phyloP scores from a whole-genome alignment of 2,888 invertebrate genomes.

The Rhagonycha fulva region DNA sequence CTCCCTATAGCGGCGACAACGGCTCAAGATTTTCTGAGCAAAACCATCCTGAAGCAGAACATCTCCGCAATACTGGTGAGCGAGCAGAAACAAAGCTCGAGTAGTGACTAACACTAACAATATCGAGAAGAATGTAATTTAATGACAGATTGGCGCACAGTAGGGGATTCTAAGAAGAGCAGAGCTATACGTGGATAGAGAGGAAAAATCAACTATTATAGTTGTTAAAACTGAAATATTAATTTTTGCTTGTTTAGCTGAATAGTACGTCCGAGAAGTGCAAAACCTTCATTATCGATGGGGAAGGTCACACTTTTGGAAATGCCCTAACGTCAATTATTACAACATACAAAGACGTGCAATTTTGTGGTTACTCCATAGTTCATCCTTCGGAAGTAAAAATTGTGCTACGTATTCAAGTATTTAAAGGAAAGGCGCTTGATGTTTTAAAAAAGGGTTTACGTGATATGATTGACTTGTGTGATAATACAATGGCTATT shows the following conservation, averaged over 20 bases:
- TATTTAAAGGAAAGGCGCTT: conserved; percentile 70
- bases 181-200: no score
- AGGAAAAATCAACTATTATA: no score
- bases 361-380: conserved; percentile 93
- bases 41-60: no score
- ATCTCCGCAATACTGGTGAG: no score
- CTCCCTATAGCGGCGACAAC: no score
- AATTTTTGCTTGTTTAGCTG: not conserved
- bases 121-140: no score
- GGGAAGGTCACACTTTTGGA: conserved; percentile 94
- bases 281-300: conserved; percentile 86
- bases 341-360: conserved; percentile 83
- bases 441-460: conserved; percentile 80
- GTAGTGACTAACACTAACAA: no score
- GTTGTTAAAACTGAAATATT: no score
- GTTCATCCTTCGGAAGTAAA: conserved; percentile 94
- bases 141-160: no score
- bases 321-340: conserved; percentile 90
- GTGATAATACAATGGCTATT: conserved; percentile 74
- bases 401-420: conserved; percentile 90
- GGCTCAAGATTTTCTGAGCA: no score
- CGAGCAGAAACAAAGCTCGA: no score
- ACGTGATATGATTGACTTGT: conserved; percentile 77
- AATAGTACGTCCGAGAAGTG: conserved; percentile 60
- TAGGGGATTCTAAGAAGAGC: no score